These are phyloP conservation scores for Apodemus speciosus DNA, from an alignment of 2,113 vertebrate genomes.

Conservation along the genomic window DNA sequence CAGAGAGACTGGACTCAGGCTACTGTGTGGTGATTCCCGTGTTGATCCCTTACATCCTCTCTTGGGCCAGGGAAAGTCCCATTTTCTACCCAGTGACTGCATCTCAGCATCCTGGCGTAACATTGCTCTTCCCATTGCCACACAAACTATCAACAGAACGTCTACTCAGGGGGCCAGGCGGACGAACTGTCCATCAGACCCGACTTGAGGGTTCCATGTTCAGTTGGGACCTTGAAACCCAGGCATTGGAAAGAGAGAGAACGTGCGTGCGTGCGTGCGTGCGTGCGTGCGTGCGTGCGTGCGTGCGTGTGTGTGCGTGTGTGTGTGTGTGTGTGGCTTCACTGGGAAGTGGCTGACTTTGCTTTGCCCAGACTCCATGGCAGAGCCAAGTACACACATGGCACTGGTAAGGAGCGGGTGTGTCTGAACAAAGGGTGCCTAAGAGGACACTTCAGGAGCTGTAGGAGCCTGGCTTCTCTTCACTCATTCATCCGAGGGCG, in stretches of 20 bases:
- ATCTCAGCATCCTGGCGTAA: neutral
- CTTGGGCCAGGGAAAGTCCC: neutral
- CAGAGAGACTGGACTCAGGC: neutral
- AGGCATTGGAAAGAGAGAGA: too few species aligned
- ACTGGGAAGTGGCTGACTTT: accelerated
- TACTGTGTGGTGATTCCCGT: neutral
- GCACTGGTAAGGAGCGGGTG: accelerated
- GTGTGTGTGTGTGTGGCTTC: neutral
- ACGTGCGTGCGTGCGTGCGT: neutral
- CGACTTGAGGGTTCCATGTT: neutral
- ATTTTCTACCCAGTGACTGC: neutral
- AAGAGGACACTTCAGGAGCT: neutral
- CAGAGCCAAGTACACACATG: neutral
- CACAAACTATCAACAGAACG: neutral
- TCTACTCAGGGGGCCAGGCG: neutral
- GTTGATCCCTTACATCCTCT: too few species aligned
- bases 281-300: too few species aligned
- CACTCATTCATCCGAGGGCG: neutral
- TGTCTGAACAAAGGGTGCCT: neutral
- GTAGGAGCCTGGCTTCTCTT: neutral
- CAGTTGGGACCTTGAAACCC: neutral
- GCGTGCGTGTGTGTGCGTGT: neutral
- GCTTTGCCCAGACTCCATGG: neutral
- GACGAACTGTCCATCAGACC: neutral
- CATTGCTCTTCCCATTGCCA: neutral